phyloP scores from a whole-genome alignment of 2,888 invertebrate genomes.

The Oscheius sp. region DNA sequence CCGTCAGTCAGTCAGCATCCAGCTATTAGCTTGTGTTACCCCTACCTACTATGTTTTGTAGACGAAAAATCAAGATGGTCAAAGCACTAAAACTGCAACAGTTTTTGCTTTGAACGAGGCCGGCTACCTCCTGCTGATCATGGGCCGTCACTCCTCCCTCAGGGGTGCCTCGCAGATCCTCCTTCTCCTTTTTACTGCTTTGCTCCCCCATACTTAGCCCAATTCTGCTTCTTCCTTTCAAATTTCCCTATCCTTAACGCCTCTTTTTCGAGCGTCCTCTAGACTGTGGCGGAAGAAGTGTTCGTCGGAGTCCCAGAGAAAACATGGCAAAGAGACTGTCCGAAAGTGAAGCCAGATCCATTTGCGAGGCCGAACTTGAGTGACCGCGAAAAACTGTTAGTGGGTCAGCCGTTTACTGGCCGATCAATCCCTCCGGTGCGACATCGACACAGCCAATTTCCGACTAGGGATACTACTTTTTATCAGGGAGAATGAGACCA shows the following conservation, averaged over 20 bases:
- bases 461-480: too few species aligned
- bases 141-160: conserved; percentile 21
- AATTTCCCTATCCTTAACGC: too few species aligned
- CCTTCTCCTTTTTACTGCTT: conserved; percentile 25
- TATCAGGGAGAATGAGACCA: too few species aligned
- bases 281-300: too few species aligned
- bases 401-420: conserved; percentile 30
- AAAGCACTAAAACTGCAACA: too few species aligned
- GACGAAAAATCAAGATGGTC: too few species aligned
- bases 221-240: not conserved
- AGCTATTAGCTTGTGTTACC: conserved; percentile 11
- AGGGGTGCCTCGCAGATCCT: conserved; percentile 24
- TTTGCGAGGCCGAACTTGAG: conserved; percentile 11
- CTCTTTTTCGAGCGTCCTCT: too few species aligned
- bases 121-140: conserved; percentile 6
- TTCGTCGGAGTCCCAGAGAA: too few species aligned
- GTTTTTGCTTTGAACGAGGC: not conserved
- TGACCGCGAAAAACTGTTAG: conserved; percentile 33
- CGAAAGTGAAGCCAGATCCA: too few species aligned
- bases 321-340: too few species aligned
- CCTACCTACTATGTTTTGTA: not conserved
- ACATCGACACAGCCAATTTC: conserved; percentile 23
- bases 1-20: not conserved
- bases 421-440: conserved; percentile 13
- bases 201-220: conserved; percentile 8